Base-by-base conservation (phyloP, 92 coral and sea anemone species). In the Palythoa caribaeorum region DNA sequence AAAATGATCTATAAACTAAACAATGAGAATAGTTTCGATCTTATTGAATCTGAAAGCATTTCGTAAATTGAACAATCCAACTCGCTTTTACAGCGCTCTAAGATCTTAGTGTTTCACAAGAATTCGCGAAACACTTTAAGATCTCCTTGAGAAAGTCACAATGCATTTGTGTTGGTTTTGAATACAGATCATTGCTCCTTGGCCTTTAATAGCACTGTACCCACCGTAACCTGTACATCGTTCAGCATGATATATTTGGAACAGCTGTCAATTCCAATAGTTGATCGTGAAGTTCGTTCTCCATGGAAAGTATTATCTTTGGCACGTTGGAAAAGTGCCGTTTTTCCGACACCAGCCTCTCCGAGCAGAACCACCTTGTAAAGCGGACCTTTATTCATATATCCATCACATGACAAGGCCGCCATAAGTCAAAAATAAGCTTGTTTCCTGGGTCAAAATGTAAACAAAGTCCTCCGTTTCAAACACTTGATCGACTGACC, bases 321-420 rank as follows among this genome's bases (percentile, higher is more conserved):
- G 53, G 90, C 87, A 14, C 99, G 86, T 83, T 88, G 93, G 68
- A 97, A 97, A 69, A 97, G 76, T 10, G 98, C 87, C 5, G 99
- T 95, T 83, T 97, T 97, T 17, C 99, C 99, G 8, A 96, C 95
- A 6, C 98, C 98, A 9, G 94, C 94, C 79, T 97, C 99, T 1
- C 99, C 99, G 21, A 95, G 84, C 44, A 97, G 90, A 28, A 97
- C 92, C 54, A 97, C 92, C 88, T 97, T 97, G 91, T 90, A 97
- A 71, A 96, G 90, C 47, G 99, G 98, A 38, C 96, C 94, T 38
- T 91, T 94, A 48, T 78, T 57, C 38, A 36, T 69, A 35, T 68
- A 85, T 35, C 83, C 78, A 15, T 94, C 98, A 14, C 78, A 90
- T 39, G 87, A 85, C 36, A 94, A 81, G 3, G 93, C 98, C 87